These are phyloP conservation scores for Pogonophryne albipinna DNA, from an alignment of 2,797 vertebrate species.

Conservation along the genomic window DNA sequence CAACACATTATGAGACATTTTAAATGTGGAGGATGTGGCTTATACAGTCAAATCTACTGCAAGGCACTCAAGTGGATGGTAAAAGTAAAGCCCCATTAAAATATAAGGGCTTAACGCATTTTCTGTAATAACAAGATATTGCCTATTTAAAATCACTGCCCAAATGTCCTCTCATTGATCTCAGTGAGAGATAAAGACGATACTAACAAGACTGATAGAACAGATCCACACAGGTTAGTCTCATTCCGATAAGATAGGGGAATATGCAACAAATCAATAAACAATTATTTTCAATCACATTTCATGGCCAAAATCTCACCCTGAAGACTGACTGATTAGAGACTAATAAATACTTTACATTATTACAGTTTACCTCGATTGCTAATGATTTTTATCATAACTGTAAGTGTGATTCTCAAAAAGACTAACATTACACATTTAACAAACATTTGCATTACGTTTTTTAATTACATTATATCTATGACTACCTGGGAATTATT, in stretches of 20 bases:
- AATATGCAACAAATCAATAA: background rate
- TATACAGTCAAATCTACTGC: background rate
- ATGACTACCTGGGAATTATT: background rate
- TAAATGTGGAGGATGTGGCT: background rate
- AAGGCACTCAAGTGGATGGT: conserved; percentile 4
- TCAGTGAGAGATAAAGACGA: background rate
- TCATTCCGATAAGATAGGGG: background rate
- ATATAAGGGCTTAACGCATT: conserved; percentile 3
- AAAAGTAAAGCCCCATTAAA: conserved; percentile 27
- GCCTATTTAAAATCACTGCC: background rate
- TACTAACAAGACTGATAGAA: conserved; percentile 6
- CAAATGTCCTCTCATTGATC: conserved; percentile 18
- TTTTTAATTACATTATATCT: background rate
- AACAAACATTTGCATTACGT: background rate
- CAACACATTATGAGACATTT: background rate
- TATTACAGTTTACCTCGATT: background rate
- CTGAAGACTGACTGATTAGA: background rate
- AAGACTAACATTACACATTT: background rate
- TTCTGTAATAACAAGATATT: conserved; percentile 9
- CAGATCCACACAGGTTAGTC: background rate
- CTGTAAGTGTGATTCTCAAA: background rate
- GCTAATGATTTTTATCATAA: too few relatives aligned
- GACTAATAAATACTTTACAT: background rate
- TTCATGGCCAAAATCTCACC: background rate
- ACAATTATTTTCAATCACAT: background rate